Percentiles rank a stretch among this genome's conserved stretches.
Conservation (phyloP, 2,113 vertebrate species). For the Mohoua ochrocephala region DNA sequence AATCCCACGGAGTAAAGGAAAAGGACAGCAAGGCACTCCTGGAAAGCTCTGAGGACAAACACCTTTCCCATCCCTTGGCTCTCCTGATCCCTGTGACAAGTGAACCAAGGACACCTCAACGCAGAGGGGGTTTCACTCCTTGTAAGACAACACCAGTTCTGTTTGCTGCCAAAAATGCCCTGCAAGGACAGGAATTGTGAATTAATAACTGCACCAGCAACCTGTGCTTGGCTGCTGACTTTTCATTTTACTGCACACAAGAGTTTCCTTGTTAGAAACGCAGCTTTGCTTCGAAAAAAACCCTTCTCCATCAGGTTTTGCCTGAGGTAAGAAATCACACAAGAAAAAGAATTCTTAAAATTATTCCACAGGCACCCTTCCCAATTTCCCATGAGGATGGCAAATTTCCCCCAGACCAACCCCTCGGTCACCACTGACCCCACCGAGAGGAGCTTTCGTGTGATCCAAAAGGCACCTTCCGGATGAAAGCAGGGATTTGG, state of each 20-base stretch:
- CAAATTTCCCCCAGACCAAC: not conserved
- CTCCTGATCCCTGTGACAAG: not conserved
- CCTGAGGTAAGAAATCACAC: not conserved
- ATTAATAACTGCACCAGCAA: not conserved
- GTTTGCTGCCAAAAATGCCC: not conserved
- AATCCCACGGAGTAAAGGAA: not conserved
- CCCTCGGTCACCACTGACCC: not conserved
- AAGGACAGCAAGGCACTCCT: not conserved
- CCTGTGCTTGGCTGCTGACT: not conserved
- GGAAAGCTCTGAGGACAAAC: not conserved
- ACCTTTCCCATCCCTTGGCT: not conserved
- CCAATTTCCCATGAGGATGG: not conserved
- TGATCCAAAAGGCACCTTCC: accelerated
- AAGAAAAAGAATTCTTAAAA: not conserved
- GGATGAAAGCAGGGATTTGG: accelerated
- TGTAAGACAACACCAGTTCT: not conserved
- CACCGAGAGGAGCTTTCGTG: not conserved
- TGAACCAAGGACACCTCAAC: not conserved
- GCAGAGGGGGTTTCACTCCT: not conserved
- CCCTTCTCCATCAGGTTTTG: not conserved
- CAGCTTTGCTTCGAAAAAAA: not conserved
- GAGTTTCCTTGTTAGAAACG: not conserved
- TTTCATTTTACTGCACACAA: not conserved
- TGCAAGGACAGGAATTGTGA: not conserved
- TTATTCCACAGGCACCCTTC: not conserved